Percentiles rank a stretch among this genome's conserved stretches.
These are phyloP conservation scores for Columbina picui DNA, from an alignment of 2,113 vertebrate species.

Conservation along the genomic window DNA sequence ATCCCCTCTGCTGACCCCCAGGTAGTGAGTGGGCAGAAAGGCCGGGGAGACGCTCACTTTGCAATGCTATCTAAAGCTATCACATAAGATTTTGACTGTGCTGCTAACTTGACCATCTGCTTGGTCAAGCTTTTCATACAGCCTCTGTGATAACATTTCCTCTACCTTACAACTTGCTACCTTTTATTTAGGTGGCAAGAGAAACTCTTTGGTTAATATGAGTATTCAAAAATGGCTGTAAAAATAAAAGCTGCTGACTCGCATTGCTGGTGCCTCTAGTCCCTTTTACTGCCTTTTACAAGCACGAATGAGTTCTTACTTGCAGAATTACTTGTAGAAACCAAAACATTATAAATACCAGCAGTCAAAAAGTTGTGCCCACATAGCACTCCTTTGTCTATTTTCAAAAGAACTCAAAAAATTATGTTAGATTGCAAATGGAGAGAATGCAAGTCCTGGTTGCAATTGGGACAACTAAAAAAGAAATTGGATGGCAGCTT, in stretches of 20 bases:
- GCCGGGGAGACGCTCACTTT: neutral
- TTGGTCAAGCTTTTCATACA: neutral
- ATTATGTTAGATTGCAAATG: neutral
- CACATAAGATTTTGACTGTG: neutral
- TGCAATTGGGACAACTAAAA: neutral
- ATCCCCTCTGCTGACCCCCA: neutral
- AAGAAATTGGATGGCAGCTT: neutral
- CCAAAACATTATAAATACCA: conserved; percentile 2
- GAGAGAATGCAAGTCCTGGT: neutral
- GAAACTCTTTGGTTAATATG: neutral
- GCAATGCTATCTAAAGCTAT: neutral
- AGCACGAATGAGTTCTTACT: conserved; percentile 8
- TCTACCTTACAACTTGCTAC: neutral
- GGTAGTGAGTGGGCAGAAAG: neutral
- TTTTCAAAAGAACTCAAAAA: neutral
- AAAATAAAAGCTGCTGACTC: conserved; percentile 45
- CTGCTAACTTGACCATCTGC: neutral
- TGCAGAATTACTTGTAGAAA: conserved; percentile 19
- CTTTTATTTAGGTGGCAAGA: neutral
- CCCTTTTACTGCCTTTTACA: conserved; percentile 20
- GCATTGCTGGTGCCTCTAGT: neutral
- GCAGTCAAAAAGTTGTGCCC: neutral
- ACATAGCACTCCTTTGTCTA: neutral
- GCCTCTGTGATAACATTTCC: neutral
- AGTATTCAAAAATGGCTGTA: neutral